phyloP scores from a whole-genome alignment of 2,888 invertebrate genomes.

The Neocrepidodera transversa region DNA sequence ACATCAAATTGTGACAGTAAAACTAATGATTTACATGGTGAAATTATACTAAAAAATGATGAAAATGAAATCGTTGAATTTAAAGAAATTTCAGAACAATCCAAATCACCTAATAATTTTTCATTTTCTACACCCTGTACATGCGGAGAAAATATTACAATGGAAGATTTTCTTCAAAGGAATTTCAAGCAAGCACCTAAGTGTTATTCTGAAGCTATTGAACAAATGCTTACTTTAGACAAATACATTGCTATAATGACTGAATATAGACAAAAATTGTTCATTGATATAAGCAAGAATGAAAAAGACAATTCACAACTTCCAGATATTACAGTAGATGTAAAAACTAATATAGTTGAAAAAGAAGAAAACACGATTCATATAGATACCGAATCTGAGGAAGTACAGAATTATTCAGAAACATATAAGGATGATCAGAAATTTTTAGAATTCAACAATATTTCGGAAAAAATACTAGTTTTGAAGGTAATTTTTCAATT shows the following conservation, averaged over 20 bases:
- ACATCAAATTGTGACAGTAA: too few relatives aligned
- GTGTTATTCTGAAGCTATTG: conserved; percentile 25
- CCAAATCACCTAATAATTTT: too few relatives aligned
- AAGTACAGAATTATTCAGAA: background rate
- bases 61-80: too few relatives aligned
- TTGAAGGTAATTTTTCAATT: conserved; percentile 50
- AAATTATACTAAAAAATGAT: too few relatives aligned
- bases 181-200: conserved; percentile 23
- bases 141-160: background rate
- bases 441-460: conserved; percentile 33
- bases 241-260: conserved; percentile 46
- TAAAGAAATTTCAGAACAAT: too few relatives aligned
- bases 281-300: background rate
- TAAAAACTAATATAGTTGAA: too few relatives aligned
- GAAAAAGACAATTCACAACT: background rate
- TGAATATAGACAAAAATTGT: conserved; percentile 41
- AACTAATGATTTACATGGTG: too few relatives aligned
- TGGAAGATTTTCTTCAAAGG: conserved; percentile 17
- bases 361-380: background rate
- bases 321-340: too few relatives aligned
- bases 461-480: conserved; percentile 47
- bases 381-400: background rate
- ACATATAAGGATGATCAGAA: too few relatives aligned
- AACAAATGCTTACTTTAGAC: conserved; percentile 46
- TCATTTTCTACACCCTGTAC: too few relatives aligned